Base-by-base conservation (phyloP, 2,797 vertebrate genomes). In the Mionectes olivaceus region DNA sequence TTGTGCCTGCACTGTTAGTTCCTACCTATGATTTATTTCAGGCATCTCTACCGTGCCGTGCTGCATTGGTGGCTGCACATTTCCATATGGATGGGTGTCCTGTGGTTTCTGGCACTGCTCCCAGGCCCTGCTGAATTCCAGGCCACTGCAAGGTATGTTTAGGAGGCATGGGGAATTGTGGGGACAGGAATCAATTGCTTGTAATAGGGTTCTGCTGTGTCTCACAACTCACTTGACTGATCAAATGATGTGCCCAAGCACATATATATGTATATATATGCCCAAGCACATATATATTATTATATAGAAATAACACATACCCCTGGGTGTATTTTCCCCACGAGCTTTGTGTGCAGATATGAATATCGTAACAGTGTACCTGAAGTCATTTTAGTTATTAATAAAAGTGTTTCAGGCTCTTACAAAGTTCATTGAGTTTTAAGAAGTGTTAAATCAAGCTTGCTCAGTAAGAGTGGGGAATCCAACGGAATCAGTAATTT, bases 21-120 rank as follows among this genome's bases (percentile, higher is more conserved):
- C 65, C 78, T 94, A 78, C 69, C 89, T 88, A 17, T 93, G 92
- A 93, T 94, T 95, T 81, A 85, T 91, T 70, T 69, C 87, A 61
- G 84, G 61, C 61, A 3, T 69, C 92, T 83, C 1, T 35, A 35
- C 61, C 0, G 4, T 33, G 61, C 85, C 56, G 55, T 59, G 94
- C 79, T 94, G 73, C 82, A 91, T 28, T 83, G 87, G 87, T 92
- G 91, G 69, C 89, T 95, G 69, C 85, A 87, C 59, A 86, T 90
- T 94, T 92, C 88, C 93, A 75, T 92, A 87, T 44, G 90, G 93
- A 92, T 94, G 50, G 69, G 47, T 43, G 35, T 85, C 87, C 89
- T 0, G 3, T 33, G 8, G 76, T 67, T 87, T 78, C 79, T 96
- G 95, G 84, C 84, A 46, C 76, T 22, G 52, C 19, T 96, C 81